Evolutionary conservation across 2,797 vertebrate species (phyloP).

Genomic region (Dallia pectoralis): DNA sequence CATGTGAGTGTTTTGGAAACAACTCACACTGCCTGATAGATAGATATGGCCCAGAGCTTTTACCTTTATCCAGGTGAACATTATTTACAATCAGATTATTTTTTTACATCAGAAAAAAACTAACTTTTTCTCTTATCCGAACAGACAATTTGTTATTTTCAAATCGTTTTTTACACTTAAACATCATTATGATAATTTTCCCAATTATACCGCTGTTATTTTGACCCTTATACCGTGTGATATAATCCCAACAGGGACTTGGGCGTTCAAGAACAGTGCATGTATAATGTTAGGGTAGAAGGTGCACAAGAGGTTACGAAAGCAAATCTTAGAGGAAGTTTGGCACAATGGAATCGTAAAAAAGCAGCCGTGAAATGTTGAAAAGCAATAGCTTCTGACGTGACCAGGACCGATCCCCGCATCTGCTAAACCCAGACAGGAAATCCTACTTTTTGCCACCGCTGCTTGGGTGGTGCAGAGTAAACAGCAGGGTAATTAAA

Average conservation of each 20-base stretch:
- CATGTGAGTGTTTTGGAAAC: too few species aligned
- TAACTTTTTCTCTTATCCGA: too few species aligned
- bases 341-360: conserved; percentile 16
- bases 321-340: conserved; percentile 9
- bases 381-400: conserved; percentile 9
- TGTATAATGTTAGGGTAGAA: background rate
- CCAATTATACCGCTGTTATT: too few species aligned
- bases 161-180: too few species aligned
- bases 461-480: conserved; percentile 3
- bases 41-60: too few species aligned
- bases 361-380: conserved; percentile 16
- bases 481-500: background rate
- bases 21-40: too few species aligned
- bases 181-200: too few species aligned
- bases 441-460: conserved; percentile 22
- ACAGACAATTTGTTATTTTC: too few species aligned
- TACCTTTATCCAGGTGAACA: too few species aligned
- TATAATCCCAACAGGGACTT: background rate
- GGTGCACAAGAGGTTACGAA: conserved; percentile 6
- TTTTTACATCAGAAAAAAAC: too few species aligned
- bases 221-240: too few species aligned
- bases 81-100: too few species aligned
- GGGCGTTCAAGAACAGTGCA: background rate
- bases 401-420: background rate
- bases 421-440: conserved; percentile 24